phyloP scores from a whole-genome alignment of 2,888 invertebrate species.

The Asteroscopus sphinx region DNA sequence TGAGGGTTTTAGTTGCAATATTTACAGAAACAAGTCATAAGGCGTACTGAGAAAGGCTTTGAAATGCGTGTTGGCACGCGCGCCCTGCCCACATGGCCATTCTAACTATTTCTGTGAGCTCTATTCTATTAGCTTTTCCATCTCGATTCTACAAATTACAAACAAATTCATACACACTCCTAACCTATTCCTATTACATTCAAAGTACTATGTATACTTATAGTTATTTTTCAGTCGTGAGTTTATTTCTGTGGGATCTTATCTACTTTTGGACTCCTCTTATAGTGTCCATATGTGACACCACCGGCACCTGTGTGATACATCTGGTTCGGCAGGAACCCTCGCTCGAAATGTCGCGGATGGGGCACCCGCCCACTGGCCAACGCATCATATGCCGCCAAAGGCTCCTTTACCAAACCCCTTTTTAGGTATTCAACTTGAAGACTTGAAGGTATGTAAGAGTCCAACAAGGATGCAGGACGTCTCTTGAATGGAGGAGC shows the following conservation, averaged over 20 bases:
- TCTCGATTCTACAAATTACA: constrained; percentile 15
- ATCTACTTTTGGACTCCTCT: constrained; percentile 79
- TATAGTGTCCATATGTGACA: constrained; percentile 82
- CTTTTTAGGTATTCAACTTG: constrained; percentile 85
- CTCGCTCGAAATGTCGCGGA: constrained; percentile 78
- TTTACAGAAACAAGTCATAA: too few species aligned
- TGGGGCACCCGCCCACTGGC: constrained; percentile 73
- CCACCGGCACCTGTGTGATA: constrained; percentile 84
- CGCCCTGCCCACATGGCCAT: too few species aligned
- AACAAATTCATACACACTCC: constrained; percentile 1
- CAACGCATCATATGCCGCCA: constrained; percentile 81
- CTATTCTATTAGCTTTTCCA: not conserved
- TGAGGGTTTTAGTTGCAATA: too few species aligned
- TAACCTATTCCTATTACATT: constrained; percentile 4
- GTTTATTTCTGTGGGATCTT: constrained; percentile 63
- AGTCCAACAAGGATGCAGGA: constrained; percentile 89
- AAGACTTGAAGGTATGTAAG: constrained; percentile 90
- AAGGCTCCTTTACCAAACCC: constrained; percentile 81
- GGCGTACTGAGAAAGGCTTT: too few species aligned
- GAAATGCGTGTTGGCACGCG: too few species aligned
- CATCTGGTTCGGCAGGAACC: constrained; percentile 87
- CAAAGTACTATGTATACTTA: constrained; percentile 12
- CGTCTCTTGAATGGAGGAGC: constrained; percentile 71
- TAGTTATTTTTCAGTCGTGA: constrained; percentile 42
- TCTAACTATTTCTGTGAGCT: too few species aligned